phyloP scores from a whole-genome alignment of 2,888 invertebrate genomes.

The Monopis laevigella region DNA sequence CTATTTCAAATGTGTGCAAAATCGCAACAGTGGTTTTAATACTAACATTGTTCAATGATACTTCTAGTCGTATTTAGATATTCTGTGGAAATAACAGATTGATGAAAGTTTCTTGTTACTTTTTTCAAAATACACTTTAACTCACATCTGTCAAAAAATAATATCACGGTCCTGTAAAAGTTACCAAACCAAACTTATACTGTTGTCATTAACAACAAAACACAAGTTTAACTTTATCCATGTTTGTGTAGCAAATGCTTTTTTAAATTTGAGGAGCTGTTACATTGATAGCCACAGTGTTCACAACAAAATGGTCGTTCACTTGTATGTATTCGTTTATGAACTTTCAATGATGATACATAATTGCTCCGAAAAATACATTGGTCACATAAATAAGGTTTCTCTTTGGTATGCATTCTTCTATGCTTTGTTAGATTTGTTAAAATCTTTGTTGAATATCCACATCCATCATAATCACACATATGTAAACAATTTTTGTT shows the following conservation, averaged over 20 bases:
- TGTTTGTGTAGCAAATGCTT: constrained; percentile 47
- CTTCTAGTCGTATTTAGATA: no score
- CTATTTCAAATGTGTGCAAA: no score
- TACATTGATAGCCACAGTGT: constrained; percentile 48
- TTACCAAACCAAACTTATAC: no score
- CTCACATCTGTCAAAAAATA: no score
- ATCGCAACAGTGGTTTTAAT: no score
- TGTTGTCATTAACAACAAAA: no score
- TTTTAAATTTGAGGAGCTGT: constrained; percentile 58
- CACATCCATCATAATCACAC: constrained; percentile 63
- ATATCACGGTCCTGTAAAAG: no score
- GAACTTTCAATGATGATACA: constrained; percentile 51
- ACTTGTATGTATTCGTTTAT: constrained; percentile 47
- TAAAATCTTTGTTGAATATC: constrained; percentile 59
- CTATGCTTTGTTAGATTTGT: constrained; percentile 57
- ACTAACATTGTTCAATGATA: no score
- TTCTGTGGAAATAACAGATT: no score
- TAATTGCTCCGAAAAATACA: constrained; percentile 57
- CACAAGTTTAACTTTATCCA: constrained; percentile 21
- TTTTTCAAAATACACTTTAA: no score
- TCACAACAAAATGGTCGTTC: constrained; percentile 49
- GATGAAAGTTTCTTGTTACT: no score
- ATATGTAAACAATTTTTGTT: no score
- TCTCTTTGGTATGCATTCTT: constrained; percentile 49
- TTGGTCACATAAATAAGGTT: constrained; percentile 53